A percentile compares a stretch with the other conserved stretches of the same genome.
Conservation (phyloP, 1,140 invertebrate genomes). For the Drosophila cardini region DNA sequence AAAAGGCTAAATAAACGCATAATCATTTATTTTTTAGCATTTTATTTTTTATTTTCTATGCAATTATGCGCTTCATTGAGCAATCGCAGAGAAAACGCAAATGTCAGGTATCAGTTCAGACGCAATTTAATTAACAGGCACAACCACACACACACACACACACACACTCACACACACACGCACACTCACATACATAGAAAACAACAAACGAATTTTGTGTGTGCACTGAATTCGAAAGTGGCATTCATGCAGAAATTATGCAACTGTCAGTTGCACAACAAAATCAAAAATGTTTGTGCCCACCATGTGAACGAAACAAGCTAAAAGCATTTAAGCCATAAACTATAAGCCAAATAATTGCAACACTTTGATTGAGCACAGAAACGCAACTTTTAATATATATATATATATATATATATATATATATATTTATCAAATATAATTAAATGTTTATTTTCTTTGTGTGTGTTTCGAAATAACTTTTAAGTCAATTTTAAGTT, state of each 20-base stretch:
- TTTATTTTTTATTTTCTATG: slow-evolving; percentile 39
- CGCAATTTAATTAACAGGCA: slow-evolving; percentile 79
- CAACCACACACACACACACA: slow-evolving; percentile 48
- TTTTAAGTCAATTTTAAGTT: slow-evolving; percentile 40
- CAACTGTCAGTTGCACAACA: slow-evolving; percentile 81
- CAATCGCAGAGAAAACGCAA: slow-evolving; percentile 48
- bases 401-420: not conserved
- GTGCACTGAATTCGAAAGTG: slow-evolving; percentile 59
- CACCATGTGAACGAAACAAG: slow-evolving; percentile 1
- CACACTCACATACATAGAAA: not conserved
- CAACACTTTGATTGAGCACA: slow-evolving; percentile 34
- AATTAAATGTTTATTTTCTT: no score
- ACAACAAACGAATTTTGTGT: slow-evolving; percentile 52
- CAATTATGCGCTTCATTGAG: slow-evolving; percentile 71
- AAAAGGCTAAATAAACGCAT: slow-evolving; percentile 7
- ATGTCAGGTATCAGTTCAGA: slow-evolving; percentile 59
- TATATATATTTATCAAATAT: slow-evolving; percentile 2
- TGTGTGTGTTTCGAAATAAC: not conserved
- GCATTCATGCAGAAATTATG: slow-evolving; percentile 72
- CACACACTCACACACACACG: slow-evolving; percentile 35
- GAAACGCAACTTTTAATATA: slow-evolving; percentile 12
- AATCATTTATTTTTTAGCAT: slow-evolving; percentile 3
- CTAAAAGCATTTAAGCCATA: slow-evolving; percentile 15
- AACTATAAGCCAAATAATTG: slow-evolving; percentile 58
- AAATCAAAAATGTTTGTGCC: slow-evolving; percentile 67